A percentile compares a stretch with the other conserved stretches of the same genome.
Evolutionary conservation across 2,113 vertebrate genomes (phyloP).

Genomic region (Chitala chitala): DNA sequence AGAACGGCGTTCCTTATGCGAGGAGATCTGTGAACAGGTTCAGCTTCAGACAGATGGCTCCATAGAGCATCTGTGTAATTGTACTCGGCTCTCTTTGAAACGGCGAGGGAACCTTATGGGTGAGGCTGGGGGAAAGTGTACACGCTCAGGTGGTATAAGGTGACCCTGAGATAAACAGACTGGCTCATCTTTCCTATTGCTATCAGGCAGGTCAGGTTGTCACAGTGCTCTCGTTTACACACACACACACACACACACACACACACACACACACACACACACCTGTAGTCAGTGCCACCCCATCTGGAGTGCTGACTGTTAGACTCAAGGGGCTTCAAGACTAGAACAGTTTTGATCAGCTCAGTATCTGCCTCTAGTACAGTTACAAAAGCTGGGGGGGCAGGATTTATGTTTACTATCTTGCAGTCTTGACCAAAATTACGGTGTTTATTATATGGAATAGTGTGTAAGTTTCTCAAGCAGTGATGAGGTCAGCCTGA

Average conservation of each 20-base stretch:
- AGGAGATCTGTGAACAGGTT: neutral
- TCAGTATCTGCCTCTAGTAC: too few relatives aligned
- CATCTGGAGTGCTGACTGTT: too few relatives aligned
- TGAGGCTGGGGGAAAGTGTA: neutral
- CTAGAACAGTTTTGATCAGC: too few relatives aligned
- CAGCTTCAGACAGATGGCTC: slow-evolving; percentile 22
- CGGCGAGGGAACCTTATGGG: neutral
- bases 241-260: too few relatives aligned
- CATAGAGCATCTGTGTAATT: slow-evolving; percentile 11
- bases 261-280: too few relatives aligned
- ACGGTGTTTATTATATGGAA: neutral
- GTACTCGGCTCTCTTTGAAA: slow-evolving; percentile 15
- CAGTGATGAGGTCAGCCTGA: neutral
- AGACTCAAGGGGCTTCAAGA: too few relatives aligned
- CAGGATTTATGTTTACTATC: neutral
- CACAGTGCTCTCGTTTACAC: neutral
- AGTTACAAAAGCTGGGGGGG: too few relatives aligned
- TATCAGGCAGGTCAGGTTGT: neutral
- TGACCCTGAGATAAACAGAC: neutral
- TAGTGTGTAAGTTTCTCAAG: neutral
- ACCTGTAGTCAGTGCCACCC: too few relatives aligned
- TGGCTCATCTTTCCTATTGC: neutral
- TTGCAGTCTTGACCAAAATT: neutral
- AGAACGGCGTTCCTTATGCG: slow-evolving; percentile 12
- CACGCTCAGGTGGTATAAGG: neutral